Conservation (phyloP, 2,797 vertebrate genomes). For the Chromis chromis region DNA sequence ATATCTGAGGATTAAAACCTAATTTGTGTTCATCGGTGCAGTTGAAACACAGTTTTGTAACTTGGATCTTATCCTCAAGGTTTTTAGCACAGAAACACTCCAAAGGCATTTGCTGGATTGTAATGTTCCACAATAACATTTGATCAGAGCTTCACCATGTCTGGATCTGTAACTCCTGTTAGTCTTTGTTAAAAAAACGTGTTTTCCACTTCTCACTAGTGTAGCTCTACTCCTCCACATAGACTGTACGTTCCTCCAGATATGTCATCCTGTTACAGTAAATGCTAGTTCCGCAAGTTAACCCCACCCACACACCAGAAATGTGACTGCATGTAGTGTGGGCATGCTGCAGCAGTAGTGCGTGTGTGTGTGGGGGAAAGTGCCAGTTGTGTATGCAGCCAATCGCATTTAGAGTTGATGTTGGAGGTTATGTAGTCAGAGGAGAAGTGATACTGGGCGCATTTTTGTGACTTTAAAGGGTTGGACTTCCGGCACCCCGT, state of each 20-base stretch:
- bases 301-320: conserved; percentile 74
- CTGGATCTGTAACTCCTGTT: conserved; percentile 33
- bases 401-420: conserved; percentile 64
- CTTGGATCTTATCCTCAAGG: not conserved
- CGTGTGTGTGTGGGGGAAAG: not conserved
- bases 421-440: conserved; percentile 72
- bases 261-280: conserved; percentile 75
- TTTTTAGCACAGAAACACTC: conserved; percentile 1
- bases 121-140: conserved; percentile 10
- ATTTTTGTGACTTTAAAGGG: conserved; percentile 80
- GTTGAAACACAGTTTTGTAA: conserved; percentile 30
- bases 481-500: conserved; percentile 65
- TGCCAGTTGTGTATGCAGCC: conserved; percentile 63
- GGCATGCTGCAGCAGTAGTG: conserved; percentile 51
- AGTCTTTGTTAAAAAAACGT: conserved; percentile 54
- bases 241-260: conserved; percentile 44
- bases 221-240: conserved; percentile 61
- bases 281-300: conserved; percentile 71
- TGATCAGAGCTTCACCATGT: conserved; percentile 10
- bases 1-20: conserved; percentile 32
- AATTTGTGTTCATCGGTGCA: conserved; percentile 8
- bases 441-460: conserved; percentile 61
- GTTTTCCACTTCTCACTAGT: conserved; percentile 50
- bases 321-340: conserved; percentile 71
- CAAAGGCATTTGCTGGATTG: conserved; percentile 23